Base-by-base conservation (phyloP, 1,140 invertebrate species). In the Spodoptera frugiperda region DNA sequence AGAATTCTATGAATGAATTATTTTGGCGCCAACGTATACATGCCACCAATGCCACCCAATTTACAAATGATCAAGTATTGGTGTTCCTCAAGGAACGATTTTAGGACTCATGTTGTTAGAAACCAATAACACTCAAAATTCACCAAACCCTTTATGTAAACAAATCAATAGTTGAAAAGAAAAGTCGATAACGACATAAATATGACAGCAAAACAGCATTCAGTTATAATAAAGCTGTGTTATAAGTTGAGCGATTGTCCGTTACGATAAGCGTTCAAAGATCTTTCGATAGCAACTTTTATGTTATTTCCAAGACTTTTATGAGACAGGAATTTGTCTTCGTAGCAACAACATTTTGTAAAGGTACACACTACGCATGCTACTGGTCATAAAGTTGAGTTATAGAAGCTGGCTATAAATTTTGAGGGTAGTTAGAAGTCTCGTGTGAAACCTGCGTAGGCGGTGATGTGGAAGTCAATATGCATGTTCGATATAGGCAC, bases 281-380 rank as follows among this genome's bases (percentile, higher is more conserved):
- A 67, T 72, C 54, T 49, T 30, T 30, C 55, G 76, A 63, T 44
- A 57, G 63, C 77, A 61, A 44, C 15, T 74, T 74, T 61, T 65
- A 76, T 67, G 73, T 67, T 57, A 67, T 54, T 76, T 75, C 63
- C 25, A 59, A 63, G 57, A 75, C 17, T 65, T 76, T 76, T 67
- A 67, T 59, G 73, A 76, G 59, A 49, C 59, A 72, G 68, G 68
- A 76, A 67, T 76, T 75, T 51, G 59, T 75, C 55, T 70, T 75
- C 48, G 48, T 17, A 63, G 48, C 11, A 75, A 75, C 46, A 53
- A 59, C 57, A 57, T 72, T 48, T 57, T 21, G 53, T 57, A 55
- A 59, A 59, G 46, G 53, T 54, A 72, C 54, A 72, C 39, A 57
- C 17, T 39, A 72, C 54, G 59, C 39, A 57, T 21, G 33, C 39